Base-by-base conservation (phyloP, 1,140 invertebrate genomes). In the Dolichoris vasculosae region DNA sequence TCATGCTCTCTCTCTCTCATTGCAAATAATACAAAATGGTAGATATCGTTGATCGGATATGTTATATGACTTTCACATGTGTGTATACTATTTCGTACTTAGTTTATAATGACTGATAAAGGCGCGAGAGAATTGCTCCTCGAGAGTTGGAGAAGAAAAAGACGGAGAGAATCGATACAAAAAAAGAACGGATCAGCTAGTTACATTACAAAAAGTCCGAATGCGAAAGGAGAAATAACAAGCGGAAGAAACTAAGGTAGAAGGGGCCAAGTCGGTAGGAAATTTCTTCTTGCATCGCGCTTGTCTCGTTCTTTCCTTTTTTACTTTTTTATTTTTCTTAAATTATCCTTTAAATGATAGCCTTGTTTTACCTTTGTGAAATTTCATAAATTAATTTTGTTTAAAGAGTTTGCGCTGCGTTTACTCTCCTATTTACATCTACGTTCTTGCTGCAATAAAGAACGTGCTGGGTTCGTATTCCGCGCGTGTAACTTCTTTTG, bases 61-160 rank as follows among this genome's bases (percentile, higher is more conserved):
- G 11, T n/a, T 35, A n/a, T 63, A 46, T 43, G 51, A 78, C 40
- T 76, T 30, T 26, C 43, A 73, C 38, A 35, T 64, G 46, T 63
- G n/a, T 32, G 46, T 30, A 55, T 20, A 43, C 79, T 69, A 69
- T 69, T 81, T 30, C 79, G 64, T 11, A 67, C 67, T 78, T 9
- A 15, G 59, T 32, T 23, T 69, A 84, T 84, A 84, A 78, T 78
- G 63, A 77, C 82, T 63, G 82, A 83, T 76, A 75, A 64, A 76
- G 51, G 23, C 23, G 71, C 71, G 46, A 48, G 82, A 63, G 38
- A 67, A 43, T 43, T 67, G 20, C 59, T 67, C 4, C 35, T 11
- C 11, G 26, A 17, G 15, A 67, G 38, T 20, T 30, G 0, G 40
- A 26, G 40, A 26, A 30, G 17, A 48, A 38, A 32, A 51, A 51